phyloP scores from a whole-genome alignment of 2,888 invertebrate species.

The Cheilosia urbana region DNA sequence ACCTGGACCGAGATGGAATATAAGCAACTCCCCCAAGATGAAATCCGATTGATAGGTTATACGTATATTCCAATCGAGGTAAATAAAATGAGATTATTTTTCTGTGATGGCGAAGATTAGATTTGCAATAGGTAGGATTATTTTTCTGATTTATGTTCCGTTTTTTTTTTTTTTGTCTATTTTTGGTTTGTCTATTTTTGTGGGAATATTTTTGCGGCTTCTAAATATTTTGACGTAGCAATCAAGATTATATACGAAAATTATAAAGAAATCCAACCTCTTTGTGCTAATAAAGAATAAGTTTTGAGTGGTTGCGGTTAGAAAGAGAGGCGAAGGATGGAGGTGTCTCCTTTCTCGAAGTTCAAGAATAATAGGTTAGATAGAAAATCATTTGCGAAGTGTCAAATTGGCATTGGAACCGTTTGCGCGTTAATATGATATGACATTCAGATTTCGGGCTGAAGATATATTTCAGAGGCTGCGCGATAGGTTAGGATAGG shows the following conservation, averaged over 20 bases:
- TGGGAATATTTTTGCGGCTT: too few species aligned
- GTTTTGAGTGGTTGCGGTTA: too few species aligned
- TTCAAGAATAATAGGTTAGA: too few species aligned
- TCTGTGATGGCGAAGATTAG: neutral
- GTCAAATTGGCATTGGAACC: too few species aligned
- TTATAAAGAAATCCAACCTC: neutral
- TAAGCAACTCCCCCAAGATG: slow-evolving; percentile 9
- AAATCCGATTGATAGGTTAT: slow-evolving; percentile 1
- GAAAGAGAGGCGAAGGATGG: too few species aligned
- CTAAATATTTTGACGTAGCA: slow-evolving; percentile 12
- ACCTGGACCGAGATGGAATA: neutral
- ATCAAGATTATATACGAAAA: slow-evolving; percentile 1
- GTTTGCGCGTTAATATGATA: too few species aligned
- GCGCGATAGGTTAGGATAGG: too few species aligned
- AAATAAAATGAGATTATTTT: slow-evolving; percentile 10
- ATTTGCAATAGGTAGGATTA: neutral
- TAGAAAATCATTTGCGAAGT: too few species aligned
- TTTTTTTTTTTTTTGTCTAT: neutral
- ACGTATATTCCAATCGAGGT: neutral
- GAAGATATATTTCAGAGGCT: too few species aligned
- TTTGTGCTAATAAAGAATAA: neutral
- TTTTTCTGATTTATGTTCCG: neutral
- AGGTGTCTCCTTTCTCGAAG: too few species aligned
- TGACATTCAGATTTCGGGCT: too few species aligned
- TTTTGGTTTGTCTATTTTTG: neutral